Evolutionary conservation across 2,888 invertebrate species (phyloP).

Genomic region (Ophonus ardosiacus): DNA sequence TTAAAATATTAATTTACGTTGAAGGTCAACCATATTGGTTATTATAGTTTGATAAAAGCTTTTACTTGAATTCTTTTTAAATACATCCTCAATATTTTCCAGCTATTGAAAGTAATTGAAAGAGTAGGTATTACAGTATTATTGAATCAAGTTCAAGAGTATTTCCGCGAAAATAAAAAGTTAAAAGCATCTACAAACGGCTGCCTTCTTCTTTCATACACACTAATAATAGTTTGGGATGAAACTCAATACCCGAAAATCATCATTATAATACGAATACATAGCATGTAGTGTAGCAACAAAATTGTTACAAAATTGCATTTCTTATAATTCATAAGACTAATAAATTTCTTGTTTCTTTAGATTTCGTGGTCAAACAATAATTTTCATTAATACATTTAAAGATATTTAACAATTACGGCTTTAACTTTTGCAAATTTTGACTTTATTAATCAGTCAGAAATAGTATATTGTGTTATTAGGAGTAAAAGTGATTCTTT

Average conservation of each 20-base stretch:
- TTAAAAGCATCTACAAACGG: not conserved
- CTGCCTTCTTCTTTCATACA: not conserved
- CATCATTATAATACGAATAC: not conserved
- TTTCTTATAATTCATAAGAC: no score
- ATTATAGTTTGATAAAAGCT: not conserved
- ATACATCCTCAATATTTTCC: not conserved
- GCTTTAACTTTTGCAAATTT: no score
- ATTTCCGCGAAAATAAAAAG: not conserved
- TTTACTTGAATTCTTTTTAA: not conserved
- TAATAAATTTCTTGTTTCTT: no score
- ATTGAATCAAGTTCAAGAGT: conserved; percentile 9
- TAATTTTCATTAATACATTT: no score
- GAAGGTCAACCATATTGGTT: not conserved
- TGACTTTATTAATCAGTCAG: no score
- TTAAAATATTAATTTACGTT: no score
- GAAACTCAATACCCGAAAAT: not conserved
- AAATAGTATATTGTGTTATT: no score
- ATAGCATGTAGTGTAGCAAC: no score
- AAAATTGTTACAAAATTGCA: no score
- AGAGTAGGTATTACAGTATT: conserved; percentile 4
- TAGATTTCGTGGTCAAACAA: no score
- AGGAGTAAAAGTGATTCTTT: no score
- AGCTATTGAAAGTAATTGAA: not conserved
- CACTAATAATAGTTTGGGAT: not conserved
- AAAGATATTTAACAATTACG: no score